A percentile compares a stretch with the other conserved stretches of the same genome.
phyloP scores from a whole-genome alignment of 2,888 invertebrate genomes.

The Spodoptera littoralis region DNA sequence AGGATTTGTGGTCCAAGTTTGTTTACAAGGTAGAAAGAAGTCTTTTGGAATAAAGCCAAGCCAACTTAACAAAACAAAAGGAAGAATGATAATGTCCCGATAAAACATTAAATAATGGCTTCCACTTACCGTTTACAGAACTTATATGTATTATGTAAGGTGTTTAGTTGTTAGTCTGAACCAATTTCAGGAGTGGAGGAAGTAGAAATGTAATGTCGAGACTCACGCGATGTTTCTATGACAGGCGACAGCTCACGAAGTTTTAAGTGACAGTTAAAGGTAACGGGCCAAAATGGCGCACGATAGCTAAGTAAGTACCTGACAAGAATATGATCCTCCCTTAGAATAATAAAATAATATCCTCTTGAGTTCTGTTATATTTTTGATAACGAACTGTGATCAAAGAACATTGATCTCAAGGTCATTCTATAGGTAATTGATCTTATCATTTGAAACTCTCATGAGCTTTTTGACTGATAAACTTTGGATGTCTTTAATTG shows the following conservation, averaged over 20 bases:
- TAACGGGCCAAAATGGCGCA: conserved; percentile 2
- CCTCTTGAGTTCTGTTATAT: not conserved
- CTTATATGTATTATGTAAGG: not conserved
- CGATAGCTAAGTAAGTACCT: not conserved
- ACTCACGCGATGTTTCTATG: conserved; percentile 29
- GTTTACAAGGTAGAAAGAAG: not conserved
- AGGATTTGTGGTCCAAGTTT: not conserved
- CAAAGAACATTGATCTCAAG: too few species aligned
- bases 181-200: conserved; percentile 27
- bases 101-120: conserved; percentile 6
- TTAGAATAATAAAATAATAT: not conserved
- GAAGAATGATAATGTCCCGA: not conserved
- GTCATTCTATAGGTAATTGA: too few species aligned
- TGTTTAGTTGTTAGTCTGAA: not conserved
- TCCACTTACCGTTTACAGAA: not conserved
- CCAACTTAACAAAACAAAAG: not conserved
- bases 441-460: not conserved
- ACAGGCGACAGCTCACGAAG: conserved; percentile 8
- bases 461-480: conserved; percentile 1
- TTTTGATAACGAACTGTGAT: too few species aligned
- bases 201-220: conserved; percentile 1
- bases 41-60: conserved; percentile 1
- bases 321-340: conserved; percentile 10
- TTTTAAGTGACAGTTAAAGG: conserved; percentile 29
- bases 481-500: conserved; percentile 1